Percentiles rank a stretch among this genome's conserved stretches.
phyloP scores from a whole-genome alignment of 2,113 vertebrate genomes.

The Stigmatopora nigra region DNA sequence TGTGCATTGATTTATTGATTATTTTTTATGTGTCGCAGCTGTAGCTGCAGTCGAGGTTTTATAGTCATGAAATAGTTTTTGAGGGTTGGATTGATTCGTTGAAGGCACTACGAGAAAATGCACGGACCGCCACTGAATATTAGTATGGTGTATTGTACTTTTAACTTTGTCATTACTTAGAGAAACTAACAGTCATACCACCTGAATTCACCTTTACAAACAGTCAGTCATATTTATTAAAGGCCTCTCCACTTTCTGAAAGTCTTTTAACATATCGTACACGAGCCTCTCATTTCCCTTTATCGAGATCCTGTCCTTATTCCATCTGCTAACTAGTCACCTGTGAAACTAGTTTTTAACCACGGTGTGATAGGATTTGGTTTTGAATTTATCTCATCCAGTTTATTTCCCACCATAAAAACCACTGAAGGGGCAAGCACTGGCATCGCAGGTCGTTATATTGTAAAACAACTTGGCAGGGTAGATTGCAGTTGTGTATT shows the following conservation, averaged over 20 bases:
- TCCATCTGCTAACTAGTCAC: conserved; percentile 67
- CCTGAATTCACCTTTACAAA: background rate
- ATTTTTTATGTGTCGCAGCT: too few relatives aligned
- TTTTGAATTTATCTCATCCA: conserved; percentile 38
- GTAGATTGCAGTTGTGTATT: conserved; percentile 35
- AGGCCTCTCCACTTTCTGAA: background rate
- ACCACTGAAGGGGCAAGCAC: conserved; percentile 43
- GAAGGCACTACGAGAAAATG: too few relatives aligned
- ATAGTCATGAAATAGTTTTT: too few relatives aligned
- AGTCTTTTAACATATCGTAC: conserved; percentile 18
- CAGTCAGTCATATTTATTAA: background rate
- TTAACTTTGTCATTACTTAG: too few relatives aligned
- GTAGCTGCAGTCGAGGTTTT: too few relatives aligned
- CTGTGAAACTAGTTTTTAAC: conserved; percentile 73
- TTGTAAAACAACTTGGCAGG: conserved; percentile 63
- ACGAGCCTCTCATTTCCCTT: conserved; percentile 59
- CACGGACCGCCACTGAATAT: too few relatives aligned
- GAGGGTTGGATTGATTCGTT: too few relatives aligned
- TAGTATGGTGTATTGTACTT: too few relatives aligned
- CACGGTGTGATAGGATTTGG: conserved; percentile 44
- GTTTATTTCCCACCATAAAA: conserved; percentile 62
- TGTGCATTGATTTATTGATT: too few relatives aligned
- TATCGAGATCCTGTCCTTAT: conserved; percentile 67
- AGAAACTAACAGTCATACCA: background rate
- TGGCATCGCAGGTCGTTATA: conserved; percentile 49